Conservation (phyloP, 2,113 vertebrate species). For the Nesospiza acunhae region DNA sequence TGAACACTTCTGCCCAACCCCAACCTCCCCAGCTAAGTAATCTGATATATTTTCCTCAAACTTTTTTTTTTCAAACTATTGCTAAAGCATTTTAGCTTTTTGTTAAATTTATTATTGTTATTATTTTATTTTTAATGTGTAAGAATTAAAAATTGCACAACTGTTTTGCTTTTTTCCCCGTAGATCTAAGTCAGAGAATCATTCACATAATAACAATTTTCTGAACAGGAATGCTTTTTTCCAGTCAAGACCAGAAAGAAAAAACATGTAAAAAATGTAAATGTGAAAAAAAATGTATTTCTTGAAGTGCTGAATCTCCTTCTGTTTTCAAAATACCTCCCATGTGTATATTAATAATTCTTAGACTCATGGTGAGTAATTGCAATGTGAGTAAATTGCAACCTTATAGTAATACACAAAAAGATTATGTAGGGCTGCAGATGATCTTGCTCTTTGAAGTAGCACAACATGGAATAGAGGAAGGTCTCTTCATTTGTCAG, state of each 20-base stretch:
- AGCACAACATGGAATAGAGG: not conserved
- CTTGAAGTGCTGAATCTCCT: not conserved
- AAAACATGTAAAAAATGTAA: not conserved
- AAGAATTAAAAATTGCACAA: not conserved
- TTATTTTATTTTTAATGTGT: not conserved
- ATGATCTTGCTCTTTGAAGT: not conserved
- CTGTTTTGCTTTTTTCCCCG: not conserved
- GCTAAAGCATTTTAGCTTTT: not conserved
- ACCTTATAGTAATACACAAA: not conserved
- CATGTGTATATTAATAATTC: not conserved
- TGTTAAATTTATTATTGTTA: not conserved
- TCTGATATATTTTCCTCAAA: not conserved
- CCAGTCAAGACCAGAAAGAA: not conserved
- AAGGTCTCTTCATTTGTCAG: not conserved
- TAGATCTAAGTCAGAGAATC: not conserved
- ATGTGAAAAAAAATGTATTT: not conserved
- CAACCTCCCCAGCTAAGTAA: not conserved
- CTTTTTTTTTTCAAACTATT: not conserved
- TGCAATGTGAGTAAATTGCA: not conserved
- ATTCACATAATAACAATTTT: not conserved
- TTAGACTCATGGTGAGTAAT: not conserved
- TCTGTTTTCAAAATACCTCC: not conserved
- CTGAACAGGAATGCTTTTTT: not conserved
- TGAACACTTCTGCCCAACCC: not conserved
- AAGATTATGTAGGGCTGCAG: not conserved